Evolutionary conservation across 2,888 invertebrate species (phyloP), one percentile per base, ranked within the genome.

Genomic region (Parasteatoda lunata): DNA sequence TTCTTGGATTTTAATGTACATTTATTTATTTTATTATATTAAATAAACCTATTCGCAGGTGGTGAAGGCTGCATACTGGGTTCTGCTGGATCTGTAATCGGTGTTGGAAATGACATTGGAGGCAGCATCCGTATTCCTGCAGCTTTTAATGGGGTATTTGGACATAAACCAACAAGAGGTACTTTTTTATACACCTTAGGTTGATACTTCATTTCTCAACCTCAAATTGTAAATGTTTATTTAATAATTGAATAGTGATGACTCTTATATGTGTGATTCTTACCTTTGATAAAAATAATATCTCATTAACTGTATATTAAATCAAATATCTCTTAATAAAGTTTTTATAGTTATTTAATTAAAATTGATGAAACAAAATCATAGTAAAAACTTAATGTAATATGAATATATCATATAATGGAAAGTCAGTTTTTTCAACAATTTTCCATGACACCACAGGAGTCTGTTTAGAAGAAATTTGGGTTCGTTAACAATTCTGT

Each of bases 111-210:
- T 0, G 98, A 99, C 91, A 97, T 99, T 90, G 98, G 98, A 11
- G 98, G 98, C 0, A 98, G 98, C 5, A 96, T 97, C 70, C 94
- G 99, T 51, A 96, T 97, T 94, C 97, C 97, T 0, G 95, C 96
- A 0, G 97, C 96, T 92, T 97, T 95, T 93, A 97, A 96, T 92
- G 97, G 97, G 0, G 93, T 97, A 78, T 97, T 95, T 92, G 97
- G 96, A 0, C 95, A 96, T 91, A 97, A 97, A 91, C 95, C 96
- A 3, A 95, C 96, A 4, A 90, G 90, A 88, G 66, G 96, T 94
- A 47, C n/a, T 0, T 91, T 86, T 80, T 89, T 7, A 3, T 30
- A 11, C 47, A 15, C 5, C 30, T 5, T 4, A 13, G 9, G 4
- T 89, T 52, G 30, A 64, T 45, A 30, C 59, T 48, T 9, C 5